phyloP scores from a whole-genome alignment of 2,113 vertebrate genomes.

The Gymnorhina tibicen region DNA sequence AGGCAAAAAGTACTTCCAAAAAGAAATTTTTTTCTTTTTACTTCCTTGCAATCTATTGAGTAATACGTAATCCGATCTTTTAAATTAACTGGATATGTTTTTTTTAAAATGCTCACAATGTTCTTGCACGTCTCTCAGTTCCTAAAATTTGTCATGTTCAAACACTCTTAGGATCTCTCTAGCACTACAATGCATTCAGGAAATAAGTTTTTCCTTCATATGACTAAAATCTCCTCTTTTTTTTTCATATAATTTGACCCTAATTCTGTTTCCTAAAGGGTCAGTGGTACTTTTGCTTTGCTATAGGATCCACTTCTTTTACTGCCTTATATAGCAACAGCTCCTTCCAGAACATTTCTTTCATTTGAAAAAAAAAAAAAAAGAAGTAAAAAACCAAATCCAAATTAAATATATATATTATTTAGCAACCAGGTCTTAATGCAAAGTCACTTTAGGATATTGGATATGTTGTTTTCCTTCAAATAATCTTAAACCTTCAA shows the following conservation, averaged over 20 bases:
- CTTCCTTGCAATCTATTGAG: not conserved
- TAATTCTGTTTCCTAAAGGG: not conserved
- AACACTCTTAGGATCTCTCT: not conserved
- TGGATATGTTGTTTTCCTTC: constrained; percentile 23
- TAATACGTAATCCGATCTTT: not conserved
- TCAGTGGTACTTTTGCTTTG: not conserved
- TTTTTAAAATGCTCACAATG: not conserved
- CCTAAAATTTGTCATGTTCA: not conserved
- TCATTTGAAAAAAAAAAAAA: not conserved
- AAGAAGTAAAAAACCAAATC: not conserved
- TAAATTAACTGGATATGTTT: constrained; percentile 13
- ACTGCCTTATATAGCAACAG: not conserved
- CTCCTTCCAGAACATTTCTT: not conserved
- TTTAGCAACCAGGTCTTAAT: not conserved
- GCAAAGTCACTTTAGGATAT: not conserved
- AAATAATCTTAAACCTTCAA: not conserved
- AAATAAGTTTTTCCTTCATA: not conserved
- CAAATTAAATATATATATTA: not conserved
- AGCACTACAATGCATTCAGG: not conserved
- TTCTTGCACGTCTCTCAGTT: not conserved
- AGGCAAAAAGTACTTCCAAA: not conserved
- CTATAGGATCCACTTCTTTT: not conserved
- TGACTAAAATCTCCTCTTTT: not conserved
- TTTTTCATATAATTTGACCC: not conserved
- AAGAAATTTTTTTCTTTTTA: not conserved